These are phyloP conservation scores for Moxostoma hubbsi DNA, from an alignment of 2,797 vertebrate genomes.

Conservation along the genomic window DNA sequence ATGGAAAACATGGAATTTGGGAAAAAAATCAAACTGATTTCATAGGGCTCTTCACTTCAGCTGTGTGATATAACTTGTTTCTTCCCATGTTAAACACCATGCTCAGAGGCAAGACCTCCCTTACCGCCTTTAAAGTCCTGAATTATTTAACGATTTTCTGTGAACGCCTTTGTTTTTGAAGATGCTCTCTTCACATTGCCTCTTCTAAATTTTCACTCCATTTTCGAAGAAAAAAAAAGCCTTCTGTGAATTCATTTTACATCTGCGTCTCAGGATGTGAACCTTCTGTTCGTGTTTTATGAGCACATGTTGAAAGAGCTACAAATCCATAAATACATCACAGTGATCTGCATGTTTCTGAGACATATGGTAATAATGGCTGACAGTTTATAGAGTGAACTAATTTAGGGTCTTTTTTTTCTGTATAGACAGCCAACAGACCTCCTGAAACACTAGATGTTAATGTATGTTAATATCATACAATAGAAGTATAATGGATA, in stretches of 20 bases:
- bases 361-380: not conserved
- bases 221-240: slow-evolving; percentile 24
- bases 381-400: not conserved
- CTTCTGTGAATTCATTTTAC: slow-evolving; percentile 55
- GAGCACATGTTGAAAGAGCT: slow-evolving; percentile 13
- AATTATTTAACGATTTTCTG: slow-evolving; percentile 54
- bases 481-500: not conserved
- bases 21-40: too few relatives aligned
- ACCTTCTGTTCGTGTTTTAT: slow-evolving; percentile 50
- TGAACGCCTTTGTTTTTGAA: slow-evolving; percentile 52
- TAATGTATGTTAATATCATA: slow-evolving; percentile 12
- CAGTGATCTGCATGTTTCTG: slow-evolving; percentile 3
- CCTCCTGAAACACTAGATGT: slow-evolving; percentile 4
- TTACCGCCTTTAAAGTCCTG: slow-evolving; percentile 18
- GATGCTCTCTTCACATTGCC: not conserved
- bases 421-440: not conserved
- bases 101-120: not conserved
- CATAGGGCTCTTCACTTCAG: not conserved
- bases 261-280: slow-evolving; percentile 49
- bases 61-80: not conserved
- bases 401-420: too few relatives aligned
- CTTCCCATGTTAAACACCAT: slow-evolving; percentile 10
- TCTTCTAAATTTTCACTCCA: not conserved
- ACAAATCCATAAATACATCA: slow-evolving; percentile 33
- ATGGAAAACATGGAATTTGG: too few relatives aligned